Evolutionary conservation across 2,797 vertebrate genomes (phyloP).

Genomic region (Aldrovandia affinis): DNA sequence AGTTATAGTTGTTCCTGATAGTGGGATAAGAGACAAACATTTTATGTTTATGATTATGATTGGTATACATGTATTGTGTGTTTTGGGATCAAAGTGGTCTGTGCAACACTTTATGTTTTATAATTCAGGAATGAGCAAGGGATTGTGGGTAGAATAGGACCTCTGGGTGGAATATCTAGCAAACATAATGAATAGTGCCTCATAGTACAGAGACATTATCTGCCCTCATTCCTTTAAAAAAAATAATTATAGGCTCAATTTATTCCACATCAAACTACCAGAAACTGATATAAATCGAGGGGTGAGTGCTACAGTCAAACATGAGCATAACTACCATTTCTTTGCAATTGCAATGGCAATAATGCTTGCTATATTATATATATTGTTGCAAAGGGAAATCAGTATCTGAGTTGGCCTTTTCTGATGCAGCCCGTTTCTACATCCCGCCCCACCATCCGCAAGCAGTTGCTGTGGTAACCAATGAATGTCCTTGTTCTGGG

Average conservation of each 20-base stretch:
- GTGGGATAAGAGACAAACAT: background rate
- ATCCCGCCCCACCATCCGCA: background rate
- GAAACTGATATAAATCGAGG: background rate
- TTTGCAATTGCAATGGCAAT: constrained; percentile 46
- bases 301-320: constrained; percentile 41
- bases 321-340: constrained; percentile 35
- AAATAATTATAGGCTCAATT: background rate
- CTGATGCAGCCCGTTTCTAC: background rate
- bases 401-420: constrained; percentile 25
- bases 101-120: background rate
- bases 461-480: background rate
- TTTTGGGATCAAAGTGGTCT: background rate
- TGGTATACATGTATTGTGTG: background rate
- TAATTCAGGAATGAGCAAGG: background rate
- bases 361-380: constrained; percentile 50
- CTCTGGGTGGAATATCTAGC: background rate
- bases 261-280: background rate
- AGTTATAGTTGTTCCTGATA: background rate
- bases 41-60: background rate
- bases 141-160: background rate
- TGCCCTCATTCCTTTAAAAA: background rate
- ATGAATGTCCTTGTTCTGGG: background rate
- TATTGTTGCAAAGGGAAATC: constrained; percentile 54
- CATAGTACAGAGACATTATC: background rate
- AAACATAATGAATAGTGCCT: background rate